Percentiles rank a stretch among this genome's conserved stretches.
phyloP scores from a whole-genome alignment of 2,113 vertebrate genomes.

The Ictidomys tridecemlineatus region DNA sequence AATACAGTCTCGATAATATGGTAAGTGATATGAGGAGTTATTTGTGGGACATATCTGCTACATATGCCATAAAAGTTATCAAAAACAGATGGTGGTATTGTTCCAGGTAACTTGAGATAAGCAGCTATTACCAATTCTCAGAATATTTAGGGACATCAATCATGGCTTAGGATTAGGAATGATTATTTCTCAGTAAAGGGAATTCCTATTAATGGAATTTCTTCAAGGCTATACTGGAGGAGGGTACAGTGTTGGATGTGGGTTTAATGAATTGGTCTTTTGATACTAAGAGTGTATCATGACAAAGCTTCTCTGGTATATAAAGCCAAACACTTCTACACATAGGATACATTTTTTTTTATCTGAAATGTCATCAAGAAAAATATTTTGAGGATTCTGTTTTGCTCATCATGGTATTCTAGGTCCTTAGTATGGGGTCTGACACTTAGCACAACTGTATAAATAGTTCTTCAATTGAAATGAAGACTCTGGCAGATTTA shows the following conservation, averaged over 20 bases:
- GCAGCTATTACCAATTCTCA: neutral
- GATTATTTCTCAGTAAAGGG: neutral
- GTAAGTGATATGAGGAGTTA: neutral
- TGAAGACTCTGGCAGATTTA: conserved; percentile 50
- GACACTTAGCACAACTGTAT: neutral
- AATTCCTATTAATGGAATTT: neutral
- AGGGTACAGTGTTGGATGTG: neutral
- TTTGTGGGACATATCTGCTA: neutral
- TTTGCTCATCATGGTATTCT: neutral
- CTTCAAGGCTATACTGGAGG: neutral
- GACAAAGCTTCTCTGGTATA: neutral
- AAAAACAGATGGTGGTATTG: neutral
- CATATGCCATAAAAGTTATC: neutral
- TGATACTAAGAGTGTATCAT: neutral
- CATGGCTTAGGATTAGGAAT: neutral
- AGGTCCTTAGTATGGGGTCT: neutral
- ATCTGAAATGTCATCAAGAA: neutral
- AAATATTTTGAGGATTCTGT: neutral
- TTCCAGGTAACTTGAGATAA: neutral
- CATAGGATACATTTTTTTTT: neutral
- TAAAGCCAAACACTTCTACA: conserved; percentile 3
- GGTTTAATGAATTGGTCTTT: neutral
- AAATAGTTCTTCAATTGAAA: conserved; percentile 53
- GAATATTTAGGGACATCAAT: neutral
- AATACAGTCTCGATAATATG: neutral